A percentile compares a stretch with the other conserved stretches of the same genome.
These are phyloP conservation scores for Drosophila lacicola DNA, from an alignment of 2,888 invertebrate genomes.

Conservation along the genomic window DNA sequence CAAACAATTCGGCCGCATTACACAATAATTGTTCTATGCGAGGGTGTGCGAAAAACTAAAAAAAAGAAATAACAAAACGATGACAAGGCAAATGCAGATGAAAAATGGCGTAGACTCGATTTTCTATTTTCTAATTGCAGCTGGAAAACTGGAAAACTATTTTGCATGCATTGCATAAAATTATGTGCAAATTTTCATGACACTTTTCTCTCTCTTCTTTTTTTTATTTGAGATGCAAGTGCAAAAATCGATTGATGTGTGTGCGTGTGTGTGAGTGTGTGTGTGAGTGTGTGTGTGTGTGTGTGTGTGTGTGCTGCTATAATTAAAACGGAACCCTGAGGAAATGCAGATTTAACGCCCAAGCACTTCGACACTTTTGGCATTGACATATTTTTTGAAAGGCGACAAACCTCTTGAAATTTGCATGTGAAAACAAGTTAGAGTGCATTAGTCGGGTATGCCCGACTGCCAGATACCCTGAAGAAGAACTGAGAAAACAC, in stretches of 20 bases:
- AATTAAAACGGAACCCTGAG: slow-evolving; percentile 65
- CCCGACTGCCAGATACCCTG: no score
- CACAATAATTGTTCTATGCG: no score
- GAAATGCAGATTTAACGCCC: slow-evolving; percentile 63
- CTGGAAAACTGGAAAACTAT: slow-evolving; percentile 10
- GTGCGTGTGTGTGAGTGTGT: not conserved
- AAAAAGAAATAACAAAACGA: not conserved
- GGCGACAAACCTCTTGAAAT: slow-evolving; percentile 52
- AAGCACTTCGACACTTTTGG: slow-evolving; percentile 57
- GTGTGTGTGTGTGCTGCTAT: slow-evolving; percentile 14
- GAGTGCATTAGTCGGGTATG: not conserved
- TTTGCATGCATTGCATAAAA: slow-evolving; percentile 48
- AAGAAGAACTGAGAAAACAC: no score
- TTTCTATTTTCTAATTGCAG: slow-evolving; percentile 36
- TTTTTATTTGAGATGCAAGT: not conserved
- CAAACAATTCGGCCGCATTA: not conserved
- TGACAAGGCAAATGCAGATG: slow-evolving; percentile 9
- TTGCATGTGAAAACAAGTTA: slow-evolving; percentile 38
- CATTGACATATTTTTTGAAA: slow-evolving; percentile 65
- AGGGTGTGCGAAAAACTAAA: not conserved
- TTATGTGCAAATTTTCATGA: slow-evolving; percentile 10
- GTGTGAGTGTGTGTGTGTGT: slow-evolving; percentile 2
- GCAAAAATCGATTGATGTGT: slow-evolving; percentile 19
- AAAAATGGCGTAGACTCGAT: not conserved
- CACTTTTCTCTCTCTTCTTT: not conserved